phyloP scores from a whole-genome alignment of 2,797 vertebrate genomes.

The Siniperca obscura region DNA sequence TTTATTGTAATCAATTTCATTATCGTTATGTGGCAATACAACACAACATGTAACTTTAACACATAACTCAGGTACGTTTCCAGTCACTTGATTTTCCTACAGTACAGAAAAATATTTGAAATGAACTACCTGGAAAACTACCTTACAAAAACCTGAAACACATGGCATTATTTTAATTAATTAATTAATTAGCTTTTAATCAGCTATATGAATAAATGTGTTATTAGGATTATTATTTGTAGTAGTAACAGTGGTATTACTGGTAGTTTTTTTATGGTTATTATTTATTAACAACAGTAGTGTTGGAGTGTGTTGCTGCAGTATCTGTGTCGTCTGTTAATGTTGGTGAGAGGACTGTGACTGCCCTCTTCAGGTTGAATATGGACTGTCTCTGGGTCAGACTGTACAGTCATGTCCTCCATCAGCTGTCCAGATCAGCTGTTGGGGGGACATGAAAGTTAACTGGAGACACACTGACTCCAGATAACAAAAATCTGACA shows the following conservation, averaged over 20 bases:
- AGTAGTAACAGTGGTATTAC: background rate
- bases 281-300: background rate
- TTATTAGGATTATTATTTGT: background rate
- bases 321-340: background rate
- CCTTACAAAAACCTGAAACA: background rate
- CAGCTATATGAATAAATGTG: background rate
- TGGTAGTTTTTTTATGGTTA: background rate
- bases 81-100: background rate
- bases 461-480: background rate
- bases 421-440: conserved; percentile 20
- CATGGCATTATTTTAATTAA: background rate
- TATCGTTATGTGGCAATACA: background rate
- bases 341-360: conserved; percentile 53
- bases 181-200: no score
- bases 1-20: background rate
- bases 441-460: background rate
- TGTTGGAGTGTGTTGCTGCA: background rate
- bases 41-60: background rate
- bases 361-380: conserved; percentile 52
- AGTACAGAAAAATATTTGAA: background rate
- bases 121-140: background rate
- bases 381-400: background rate
- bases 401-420: background rate
- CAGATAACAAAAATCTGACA: background rate
- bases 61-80: background rate